Conservation (phyloP, 2,888 invertebrate species). For the Julus scandinavius region DNA sequence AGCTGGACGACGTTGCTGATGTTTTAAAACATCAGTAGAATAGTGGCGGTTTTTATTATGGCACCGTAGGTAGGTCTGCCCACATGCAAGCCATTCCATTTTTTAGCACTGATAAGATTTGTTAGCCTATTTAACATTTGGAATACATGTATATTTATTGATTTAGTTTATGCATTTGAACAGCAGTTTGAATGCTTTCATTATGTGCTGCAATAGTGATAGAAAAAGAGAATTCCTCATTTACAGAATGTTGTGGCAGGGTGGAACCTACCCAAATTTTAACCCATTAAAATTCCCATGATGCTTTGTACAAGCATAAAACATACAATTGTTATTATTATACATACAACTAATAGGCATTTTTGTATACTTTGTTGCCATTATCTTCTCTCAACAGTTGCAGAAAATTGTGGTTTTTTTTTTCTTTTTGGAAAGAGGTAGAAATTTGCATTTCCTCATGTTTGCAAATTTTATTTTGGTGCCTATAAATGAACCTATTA, state of each 20-base stretch:
- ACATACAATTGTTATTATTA: slow-evolving; percentile 15
- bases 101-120: slow-evolving; percentile 22
- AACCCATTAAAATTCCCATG: not conserved
- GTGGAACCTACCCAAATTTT: not conserved
- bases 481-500: not conserved
- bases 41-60: not conserved
- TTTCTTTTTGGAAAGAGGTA: not conserved
- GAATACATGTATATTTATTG: not conserved
- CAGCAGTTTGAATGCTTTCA: not conserved
- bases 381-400: not conserved
- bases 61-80: not conserved
- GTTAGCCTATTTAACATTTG: slow-evolving; percentile 20
- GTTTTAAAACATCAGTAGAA: not conserved
- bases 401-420: not conserved
- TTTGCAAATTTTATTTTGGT: not conserved
- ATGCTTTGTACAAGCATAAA: not conserved
- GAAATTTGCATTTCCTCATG: not conserved
- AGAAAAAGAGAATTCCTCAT: not conserved
- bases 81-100: slow-evolving; percentile 38
- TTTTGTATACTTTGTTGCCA: slow-evolving; percentile 36
- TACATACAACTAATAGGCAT: not conserved
- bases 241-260: not conserved
- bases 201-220: not conserved
- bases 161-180: not conserved
- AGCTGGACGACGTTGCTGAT: slow-evolving; percentile 3